A percentile compares a stretch with the other conserved stretches of the same genome.
Evolutionary conservation across 1,140 invertebrate genomes (phyloP).

Genomic region (Drosophila rufa): DNA sequence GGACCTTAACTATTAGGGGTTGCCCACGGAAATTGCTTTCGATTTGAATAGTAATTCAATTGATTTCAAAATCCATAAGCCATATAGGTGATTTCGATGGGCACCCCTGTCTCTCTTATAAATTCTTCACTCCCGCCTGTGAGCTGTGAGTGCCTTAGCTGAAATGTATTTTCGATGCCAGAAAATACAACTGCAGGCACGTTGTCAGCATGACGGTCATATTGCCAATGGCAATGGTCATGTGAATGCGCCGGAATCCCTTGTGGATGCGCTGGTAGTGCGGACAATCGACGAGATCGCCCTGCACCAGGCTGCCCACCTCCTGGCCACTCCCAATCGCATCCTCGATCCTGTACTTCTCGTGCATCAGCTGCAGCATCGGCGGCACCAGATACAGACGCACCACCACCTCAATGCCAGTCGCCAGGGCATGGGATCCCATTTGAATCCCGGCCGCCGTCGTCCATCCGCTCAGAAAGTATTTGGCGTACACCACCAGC

Average conservation of each 20-base stretch:
- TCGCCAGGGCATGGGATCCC: conserved; percentile 87
- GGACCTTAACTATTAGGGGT: conserved; percentile 37
- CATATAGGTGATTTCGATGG: background rate
- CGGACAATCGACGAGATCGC: conserved; percentile 88
- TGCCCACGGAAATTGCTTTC: background rate
- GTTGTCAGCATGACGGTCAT: conserved; percentile 89
- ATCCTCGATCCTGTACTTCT: conserved; percentile 89
- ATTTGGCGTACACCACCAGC: conserved; percentile 89
- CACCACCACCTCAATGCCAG: conserved; percentile 88
- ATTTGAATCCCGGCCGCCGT: conserved; percentile 86
- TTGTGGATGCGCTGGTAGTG: conserved; percentile 89
- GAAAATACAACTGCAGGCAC: conserved; percentile 89
- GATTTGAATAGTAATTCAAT: background rate
- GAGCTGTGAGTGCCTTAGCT: conserved; percentile 60
- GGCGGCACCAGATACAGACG: conserved; percentile 89
- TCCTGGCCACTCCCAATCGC: conserved; percentile 90
- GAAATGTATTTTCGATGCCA: conserved; percentile 87
- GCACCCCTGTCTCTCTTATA: conserved; percentile 2
- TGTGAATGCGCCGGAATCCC: conserved; percentile 88
- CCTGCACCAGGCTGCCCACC: conserved; percentile 88
- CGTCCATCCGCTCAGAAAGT: conserved; percentile 73
- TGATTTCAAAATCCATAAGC: background rate
- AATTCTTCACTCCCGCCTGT: conserved; percentile 11
- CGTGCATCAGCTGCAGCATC: conserved; percentile 87
- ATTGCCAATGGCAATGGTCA: conserved; percentile 90